Base-by-base conservation (phyloP, 2,113 vertebrate genomes). In the Dasyurus viverrinus region DNA sequence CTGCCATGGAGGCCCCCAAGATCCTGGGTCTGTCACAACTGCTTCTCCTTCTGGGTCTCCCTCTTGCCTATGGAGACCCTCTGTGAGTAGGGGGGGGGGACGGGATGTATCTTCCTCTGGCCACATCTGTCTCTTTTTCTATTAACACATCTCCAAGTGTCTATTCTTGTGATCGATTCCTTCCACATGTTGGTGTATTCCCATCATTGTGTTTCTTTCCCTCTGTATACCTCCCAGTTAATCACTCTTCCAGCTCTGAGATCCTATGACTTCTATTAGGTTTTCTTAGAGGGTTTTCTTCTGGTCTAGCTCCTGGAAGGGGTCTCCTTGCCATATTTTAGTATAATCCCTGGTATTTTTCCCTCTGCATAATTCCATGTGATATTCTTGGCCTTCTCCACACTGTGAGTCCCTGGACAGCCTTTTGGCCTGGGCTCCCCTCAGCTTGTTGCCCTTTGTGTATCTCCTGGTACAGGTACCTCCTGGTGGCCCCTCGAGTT, bases 401-500 rank as follows among this genome's bases (percentile, higher is more conserved):
- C 25, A 47, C 47, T 0, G 2, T 16, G 27, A 19, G 54, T 53
- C 52, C 47, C 50, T 84, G 68, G n/a, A 84, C n/a, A 42, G 42
- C 6, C 68, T 42, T 42, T 84, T n/a, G 68, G 5, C n/a, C 30
- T 14, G 50, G 8, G 2, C 30, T 68, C 57, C 30, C 4, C 11
- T 68, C 57, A 16, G 0, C 0, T 0, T 36, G 26, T 14, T 68
- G 4, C 8, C 30, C 89, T 10, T 12, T 91, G 16, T 52, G 50
- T 89, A 53, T 92, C 50, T 52, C 5, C 60, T 4, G 90, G 24
- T 84, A 84, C 93, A 98, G 97, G 90, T 97, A 92, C 23, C 8
- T 95, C 90, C 92, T 97, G 89, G 95, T 95, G 89, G 95, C 93
- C 25, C 96, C 95, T 47, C 93, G 92, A 16, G 93, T 94, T 42